Percentiles rank a stretch among this genome's conserved stretches.
These are phyloP conservation scores for Mimas tiliae DNA, from an alignment of 2,888 invertebrate genomes.

Conservation along the genomic window DNA sequence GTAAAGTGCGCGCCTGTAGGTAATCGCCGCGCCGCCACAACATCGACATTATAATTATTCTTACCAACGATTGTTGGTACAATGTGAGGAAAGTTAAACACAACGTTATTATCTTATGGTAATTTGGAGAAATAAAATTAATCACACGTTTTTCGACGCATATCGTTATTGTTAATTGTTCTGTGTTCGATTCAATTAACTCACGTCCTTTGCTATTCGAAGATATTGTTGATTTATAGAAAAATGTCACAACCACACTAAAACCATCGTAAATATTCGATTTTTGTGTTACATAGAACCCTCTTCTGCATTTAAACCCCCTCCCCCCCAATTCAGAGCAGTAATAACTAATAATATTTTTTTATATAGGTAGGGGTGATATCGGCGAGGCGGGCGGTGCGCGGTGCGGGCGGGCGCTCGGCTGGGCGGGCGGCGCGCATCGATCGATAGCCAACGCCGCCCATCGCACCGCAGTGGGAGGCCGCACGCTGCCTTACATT, in stretches of 20 bases:
- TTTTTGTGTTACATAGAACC: slow-evolving; percentile 1
- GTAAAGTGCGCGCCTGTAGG: slow-evolving; percentile 47
- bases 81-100: slow-evolving; percentile 27
- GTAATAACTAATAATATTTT: slow-evolving; percentile 74
- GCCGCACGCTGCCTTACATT: slow-evolving; percentile 21
- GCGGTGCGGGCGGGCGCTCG: slow-evolving; percentile 43
- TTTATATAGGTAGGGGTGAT: slow-evolving; percentile 70
- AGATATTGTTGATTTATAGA: neutral
- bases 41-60: slow-evolving; percentile 45
- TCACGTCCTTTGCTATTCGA: neutral
- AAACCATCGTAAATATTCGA: neutral
- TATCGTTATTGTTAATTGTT: neutral
- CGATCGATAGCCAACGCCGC: slow-evolving; percentile 66
- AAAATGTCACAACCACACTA: neutral
- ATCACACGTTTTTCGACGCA: slow-evolving; percentile 18
- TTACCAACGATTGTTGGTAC: slow-evolving; percentile 31
- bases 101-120: slow-evolving; percentile 25
- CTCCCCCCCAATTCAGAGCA: slow-evolving; percentile 59
- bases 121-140: slow-evolving; percentile 24
- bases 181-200: neutral
- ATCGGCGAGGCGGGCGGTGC: slow-evolving; percentile 66
- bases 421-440: slow-evolving; percentile 33
- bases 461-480: slow-evolving; percentile 38
- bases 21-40: slow-evolving; percentile 57
- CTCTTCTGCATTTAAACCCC: slow-evolving; percentile 5